phyloP scores from a whole-genome alignment of 2,797 vertebrate genomes.

The Tympanoctomys barrerae region DNA sequence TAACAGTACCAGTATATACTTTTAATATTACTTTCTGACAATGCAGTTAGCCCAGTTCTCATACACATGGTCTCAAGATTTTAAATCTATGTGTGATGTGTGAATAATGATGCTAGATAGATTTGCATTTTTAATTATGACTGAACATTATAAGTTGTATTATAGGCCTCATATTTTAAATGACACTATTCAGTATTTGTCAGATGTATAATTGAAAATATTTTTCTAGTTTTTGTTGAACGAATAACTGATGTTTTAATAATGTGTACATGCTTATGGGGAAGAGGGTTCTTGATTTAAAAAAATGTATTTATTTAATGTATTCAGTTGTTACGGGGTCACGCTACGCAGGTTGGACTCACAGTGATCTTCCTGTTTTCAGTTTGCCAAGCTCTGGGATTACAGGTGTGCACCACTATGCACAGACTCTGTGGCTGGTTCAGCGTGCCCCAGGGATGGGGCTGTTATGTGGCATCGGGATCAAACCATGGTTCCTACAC shows the following conservation, averaged over 20 bases:
- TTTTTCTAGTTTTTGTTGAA: conserved; percentile 37
- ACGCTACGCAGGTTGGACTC: too few species aligned
- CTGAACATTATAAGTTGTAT: not conserved
- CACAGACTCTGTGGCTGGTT: too few species aligned
- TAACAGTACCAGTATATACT: not conserved
- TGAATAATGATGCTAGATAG: not conserved
- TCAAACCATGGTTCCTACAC: too few species aligned
- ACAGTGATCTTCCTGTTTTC: too few species aligned
- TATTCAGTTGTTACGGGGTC: too few species aligned
- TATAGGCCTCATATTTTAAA: not conserved
- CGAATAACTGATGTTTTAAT: conserved; percentile 27
- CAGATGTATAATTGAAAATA: conserved; percentile 19
- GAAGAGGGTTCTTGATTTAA: not conserved
- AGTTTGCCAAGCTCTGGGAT: too few species aligned
- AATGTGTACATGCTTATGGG: not conserved
- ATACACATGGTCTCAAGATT: not conserved
- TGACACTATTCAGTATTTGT: not conserved
- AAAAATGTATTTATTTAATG: too few species aligned
- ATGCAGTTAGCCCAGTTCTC: not conserved
- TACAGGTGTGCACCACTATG: too few species aligned
- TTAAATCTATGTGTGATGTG: not conserved
- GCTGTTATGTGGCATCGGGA: too few species aligned
- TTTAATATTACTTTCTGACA: not conserved
- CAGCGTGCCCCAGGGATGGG: too few species aligned
- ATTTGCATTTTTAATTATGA: conserved; percentile 34